Conservation (phyloP, 2,888 invertebrate species). For the Ophioninae sp. region DNA sequence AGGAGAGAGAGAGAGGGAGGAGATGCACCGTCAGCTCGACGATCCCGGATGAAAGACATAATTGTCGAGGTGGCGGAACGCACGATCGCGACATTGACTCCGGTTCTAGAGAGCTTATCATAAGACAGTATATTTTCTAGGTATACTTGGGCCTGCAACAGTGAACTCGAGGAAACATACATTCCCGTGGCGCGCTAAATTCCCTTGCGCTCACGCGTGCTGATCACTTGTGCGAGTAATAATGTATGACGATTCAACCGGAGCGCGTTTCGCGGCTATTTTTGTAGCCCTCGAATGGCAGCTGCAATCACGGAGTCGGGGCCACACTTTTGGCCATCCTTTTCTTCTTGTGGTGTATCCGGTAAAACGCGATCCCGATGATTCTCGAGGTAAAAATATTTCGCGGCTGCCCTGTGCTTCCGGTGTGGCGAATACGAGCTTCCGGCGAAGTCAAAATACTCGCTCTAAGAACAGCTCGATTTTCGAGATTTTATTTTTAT, state of each 20-base stretch:
- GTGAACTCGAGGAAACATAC: no score
- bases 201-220: no score
- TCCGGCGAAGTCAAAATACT: not conserved
- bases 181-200: no score
- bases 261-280: no score
- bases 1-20: slow-evolving; percentile 28
- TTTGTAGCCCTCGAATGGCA: no score
- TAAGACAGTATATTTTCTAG: slow-evolving; percentile 16
- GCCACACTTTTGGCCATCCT: no score
- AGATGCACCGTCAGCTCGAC: slow-evolving; percentile 55
- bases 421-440: not conserved
- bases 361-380: not conserved
- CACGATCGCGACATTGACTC: slow-evolving; percentile 29
- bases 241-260: no score
- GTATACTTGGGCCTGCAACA: not conserved
- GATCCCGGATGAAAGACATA: slow-evolving; percentile 46
- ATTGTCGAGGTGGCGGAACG: slow-evolving; percentile 8
- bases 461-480: no score
- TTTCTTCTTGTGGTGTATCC: not conserved
- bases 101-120: slow-evolving; percentile 19
- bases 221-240: no score
- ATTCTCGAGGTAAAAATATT: no score
- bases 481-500: no score
- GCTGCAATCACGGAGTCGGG: no score
- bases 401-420: not conserved